phyloP scores from a whole-genome alignment of 2,888 invertebrate species.

The Fissipunctia ypsillon region DNA sequence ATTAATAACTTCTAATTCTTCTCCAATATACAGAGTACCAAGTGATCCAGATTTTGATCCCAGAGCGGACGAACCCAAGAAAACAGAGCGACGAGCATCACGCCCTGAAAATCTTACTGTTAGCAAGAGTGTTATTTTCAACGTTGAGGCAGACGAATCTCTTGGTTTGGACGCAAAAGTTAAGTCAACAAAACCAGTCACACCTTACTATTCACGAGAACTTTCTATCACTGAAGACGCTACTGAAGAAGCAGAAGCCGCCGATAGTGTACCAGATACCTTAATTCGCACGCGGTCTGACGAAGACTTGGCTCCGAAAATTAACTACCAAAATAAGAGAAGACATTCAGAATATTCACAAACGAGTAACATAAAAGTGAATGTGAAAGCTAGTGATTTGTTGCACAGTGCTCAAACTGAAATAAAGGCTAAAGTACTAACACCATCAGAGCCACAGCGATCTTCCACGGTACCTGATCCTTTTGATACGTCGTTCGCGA shows the following conservation, averaged over 20 bases:
- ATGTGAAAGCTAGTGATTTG: conserved; percentile 80
- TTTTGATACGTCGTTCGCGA: conserved; percentile 96
- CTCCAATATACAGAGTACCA: conserved; percentile 84
- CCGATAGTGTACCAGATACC: conserved; percentile 92
- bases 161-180: conserved; percentile 91
- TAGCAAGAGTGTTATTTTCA: conserved; percentile 89
- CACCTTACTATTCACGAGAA: conserved; percentile 94
- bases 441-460: conserved; percentile 81
- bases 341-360: conserved; percentile 89
- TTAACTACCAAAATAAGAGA: conserved; percentile 81
- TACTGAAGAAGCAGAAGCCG: conserved; percentile 91
- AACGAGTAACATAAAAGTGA: conserved; percentile 70
- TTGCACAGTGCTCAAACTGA: conserved; percentile 79
- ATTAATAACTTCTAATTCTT: conserved; percentile 90
- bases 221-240: conserved; percentile 90
- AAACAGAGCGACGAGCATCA: conserved; percentile 90
- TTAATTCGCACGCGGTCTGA: conserved; percentile 92
- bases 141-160: conserved; percentile 83
- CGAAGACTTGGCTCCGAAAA: conserved; percentile 91
- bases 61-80: conserved; percentile 91
- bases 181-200: conserved; percentile 93
- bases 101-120: conserved; percentile 91
- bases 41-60: conserved; percentile 96
- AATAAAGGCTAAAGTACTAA: conserved; percentile 92
- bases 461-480: conserved; percentile 92